phyloP scores from a whole-genome alignment of 2,888 invertebrate species.

The Smittia sp. region DNA sequence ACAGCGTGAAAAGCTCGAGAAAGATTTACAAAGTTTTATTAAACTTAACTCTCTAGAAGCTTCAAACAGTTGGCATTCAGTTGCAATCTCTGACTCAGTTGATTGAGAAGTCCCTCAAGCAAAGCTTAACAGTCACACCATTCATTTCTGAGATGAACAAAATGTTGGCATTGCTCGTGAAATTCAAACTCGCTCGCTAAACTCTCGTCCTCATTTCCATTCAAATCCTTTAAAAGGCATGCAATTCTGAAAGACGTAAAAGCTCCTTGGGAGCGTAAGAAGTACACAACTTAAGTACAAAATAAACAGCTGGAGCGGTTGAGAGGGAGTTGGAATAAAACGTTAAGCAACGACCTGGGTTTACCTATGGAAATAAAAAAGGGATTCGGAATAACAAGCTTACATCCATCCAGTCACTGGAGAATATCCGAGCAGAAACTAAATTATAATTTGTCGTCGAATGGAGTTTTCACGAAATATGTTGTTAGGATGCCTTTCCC shows the following conservation, averaged over 20 bases:
- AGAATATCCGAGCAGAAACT: not conserved
- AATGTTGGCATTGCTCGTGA: no score
- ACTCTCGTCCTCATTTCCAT: not conserved
- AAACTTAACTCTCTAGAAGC: no score
- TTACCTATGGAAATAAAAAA: constrained; percentile 1
- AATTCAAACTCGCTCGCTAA: no score
- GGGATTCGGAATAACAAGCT: not conserved
- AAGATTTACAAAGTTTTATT: no score
- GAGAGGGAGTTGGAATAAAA: not conserved
- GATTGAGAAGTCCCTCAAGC: no score
- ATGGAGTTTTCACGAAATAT: constrained; percentile 86
- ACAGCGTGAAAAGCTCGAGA: no score
- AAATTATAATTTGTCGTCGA: constrained; percentile 55
- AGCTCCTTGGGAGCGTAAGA: not conserved
- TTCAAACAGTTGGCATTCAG: no score
- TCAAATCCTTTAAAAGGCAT: not conserved
- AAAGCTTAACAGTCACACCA: no score
- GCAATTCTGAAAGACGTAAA: not conserved
- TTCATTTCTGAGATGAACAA: no score
- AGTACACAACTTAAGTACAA: not conserved
- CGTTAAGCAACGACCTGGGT: not conserved
- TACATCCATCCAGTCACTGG: not conserved
- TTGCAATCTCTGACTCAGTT: no score
- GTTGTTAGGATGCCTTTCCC: constrained; percentile 90
- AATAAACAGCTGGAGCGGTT: not conserved